These are phyloP conservation scores for Glaucomys volans DNA, from an alignment of 2,113 vertebrate species.

Conservation along the genomic window DNA sequence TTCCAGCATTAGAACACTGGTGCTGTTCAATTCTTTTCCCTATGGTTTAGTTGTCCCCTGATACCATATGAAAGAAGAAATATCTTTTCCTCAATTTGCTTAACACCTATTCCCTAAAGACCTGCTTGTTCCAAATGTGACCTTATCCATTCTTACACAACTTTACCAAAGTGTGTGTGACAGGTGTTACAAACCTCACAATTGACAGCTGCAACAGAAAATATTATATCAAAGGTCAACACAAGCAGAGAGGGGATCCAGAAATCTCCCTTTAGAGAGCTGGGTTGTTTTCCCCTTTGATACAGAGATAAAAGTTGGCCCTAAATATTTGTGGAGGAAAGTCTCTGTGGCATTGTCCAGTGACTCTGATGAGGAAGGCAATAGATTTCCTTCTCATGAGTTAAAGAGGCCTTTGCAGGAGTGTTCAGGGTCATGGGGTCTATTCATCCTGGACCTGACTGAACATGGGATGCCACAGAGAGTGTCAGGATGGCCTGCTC, in stretches of 20 bases:
- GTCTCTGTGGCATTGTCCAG: neutral
- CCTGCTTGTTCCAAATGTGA: slow-evolving; percentile 10
- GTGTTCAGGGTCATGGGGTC: neutral
- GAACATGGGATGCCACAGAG: neutral
- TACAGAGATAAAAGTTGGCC: slow-evolving; percentile 7
- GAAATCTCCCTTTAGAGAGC: neutral
- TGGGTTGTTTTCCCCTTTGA: neutral
- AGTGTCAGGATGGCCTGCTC: neutral
- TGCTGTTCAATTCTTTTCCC: neutral
- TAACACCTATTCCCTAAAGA: neutral
- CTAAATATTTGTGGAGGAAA: neutral
- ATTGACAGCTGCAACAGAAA: neutral
- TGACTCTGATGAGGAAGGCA: neutral
- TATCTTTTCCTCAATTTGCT: neutral
- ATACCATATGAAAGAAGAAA: neutral
- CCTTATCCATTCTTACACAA: neutral
- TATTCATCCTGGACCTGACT: neutral
- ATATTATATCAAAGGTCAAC: neutral
- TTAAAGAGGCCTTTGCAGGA: neutral
- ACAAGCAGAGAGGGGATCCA: neutral
- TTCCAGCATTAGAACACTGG: neutral
- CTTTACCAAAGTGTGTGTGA: neutral
- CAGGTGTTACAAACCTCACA: neutral
- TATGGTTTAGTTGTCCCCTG: neutral
- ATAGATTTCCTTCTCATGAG: neutral